These are phyloP conservation scores for Diadegma fenestrale DNA, from an alignment of 2,888 invertebrate species.

Conservation along the genomic window DNA sequence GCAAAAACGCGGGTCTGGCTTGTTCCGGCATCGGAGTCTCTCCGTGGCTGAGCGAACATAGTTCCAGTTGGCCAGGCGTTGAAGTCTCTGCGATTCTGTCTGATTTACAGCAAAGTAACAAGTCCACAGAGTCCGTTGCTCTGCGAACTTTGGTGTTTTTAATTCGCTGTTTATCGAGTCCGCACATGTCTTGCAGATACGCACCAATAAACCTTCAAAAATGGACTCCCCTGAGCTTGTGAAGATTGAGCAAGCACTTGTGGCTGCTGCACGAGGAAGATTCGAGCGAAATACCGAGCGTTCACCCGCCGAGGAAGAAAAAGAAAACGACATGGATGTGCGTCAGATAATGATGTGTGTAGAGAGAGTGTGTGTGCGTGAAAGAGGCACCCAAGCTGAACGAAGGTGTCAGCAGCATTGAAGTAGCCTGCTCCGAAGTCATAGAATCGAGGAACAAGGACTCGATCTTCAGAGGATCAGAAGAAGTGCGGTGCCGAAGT, in stretches of 20 bases:
- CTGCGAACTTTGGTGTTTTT: background rate
- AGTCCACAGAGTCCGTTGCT: conserved; percentile 29
- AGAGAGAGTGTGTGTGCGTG: background rate
- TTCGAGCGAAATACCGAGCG: conserved; percentile 18
- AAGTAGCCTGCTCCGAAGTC: background rate
- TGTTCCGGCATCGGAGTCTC: conserved; percentile 60
- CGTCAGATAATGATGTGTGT: background rate
- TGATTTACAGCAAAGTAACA: background rate
- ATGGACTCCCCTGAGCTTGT: background rate
- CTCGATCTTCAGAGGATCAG: background rate
- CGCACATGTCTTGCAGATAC: conserved; percentile 12
- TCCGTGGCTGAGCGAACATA: conserved; percentile 6
- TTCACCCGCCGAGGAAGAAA: conserved; percentile 19
- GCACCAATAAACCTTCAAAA: background rate
- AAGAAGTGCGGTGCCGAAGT: conserved; percentile 37
- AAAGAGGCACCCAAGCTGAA: background rate
- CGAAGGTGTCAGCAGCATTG: conserved; percentile 17
- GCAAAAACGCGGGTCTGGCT: conserved; percentile 22
- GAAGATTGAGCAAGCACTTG: conserved; percentile 37
- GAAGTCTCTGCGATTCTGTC: conserved; percentile 31
- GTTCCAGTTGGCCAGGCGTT: conserved; percentile 52
- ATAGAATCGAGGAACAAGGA: background rate
- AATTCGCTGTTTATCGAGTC: conserved; percentile 17
- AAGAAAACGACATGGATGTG: conserved; percentile 3
- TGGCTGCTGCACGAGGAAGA: background rate